Evolutionary conservation across 2,888 invertebrate genomes (phyloP), one percentile per base, ranked within the genome.

Genomic region (Panzeria rudis): DNA sequence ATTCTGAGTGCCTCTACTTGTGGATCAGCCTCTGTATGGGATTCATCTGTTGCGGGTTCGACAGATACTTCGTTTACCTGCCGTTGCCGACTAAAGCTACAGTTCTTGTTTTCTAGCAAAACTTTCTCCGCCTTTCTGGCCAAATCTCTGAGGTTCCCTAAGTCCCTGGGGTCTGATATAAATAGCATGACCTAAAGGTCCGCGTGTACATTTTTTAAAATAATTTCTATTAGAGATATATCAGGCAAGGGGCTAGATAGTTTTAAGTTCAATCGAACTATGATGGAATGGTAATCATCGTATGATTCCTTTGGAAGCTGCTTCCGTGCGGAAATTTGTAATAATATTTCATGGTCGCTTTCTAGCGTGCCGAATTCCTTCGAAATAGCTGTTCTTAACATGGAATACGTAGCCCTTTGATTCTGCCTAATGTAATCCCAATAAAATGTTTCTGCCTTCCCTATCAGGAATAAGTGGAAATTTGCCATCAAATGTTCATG

Each of bases 1-100:
- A n/a, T n/a, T n/a, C n/a, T n/a, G n/a, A n/a, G n/a, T n/a, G 72
- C 66, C 15, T 66, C 73, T 1, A 80, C 11, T 20, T 73, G 73
- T 0, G 73, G 80, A 44, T 80, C 80, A 2, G 13, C 15, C 23
- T 72, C 56, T 0, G 3, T 25, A 13, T 38, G 56, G 0, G 59
- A 17, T 0, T 56, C 56, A 1, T 23, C 35, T 17, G 35, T 7
- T 3, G 11, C 20, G 8, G 3, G 1, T 3, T 64, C 72, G 20
- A 52, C 29, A 0, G 13, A 41, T 2, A 80, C 23, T 17, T 80
- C 79, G 15, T 72, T n/a, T n/a, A n/a, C n/a, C n/a, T n/a, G n/a
- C n/a, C n/a, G n/a, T n/a, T n/a, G n/a, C n/a, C n/a, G n/a, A 61
- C 5, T 23, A 1, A 38, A 1, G n/a, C 11, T 11, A 7, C 2